Evolutionary conservation across 2,113 vertebrate genomes (phyloP).

Genomic region (Ranitomeya variabilis): DNA sequence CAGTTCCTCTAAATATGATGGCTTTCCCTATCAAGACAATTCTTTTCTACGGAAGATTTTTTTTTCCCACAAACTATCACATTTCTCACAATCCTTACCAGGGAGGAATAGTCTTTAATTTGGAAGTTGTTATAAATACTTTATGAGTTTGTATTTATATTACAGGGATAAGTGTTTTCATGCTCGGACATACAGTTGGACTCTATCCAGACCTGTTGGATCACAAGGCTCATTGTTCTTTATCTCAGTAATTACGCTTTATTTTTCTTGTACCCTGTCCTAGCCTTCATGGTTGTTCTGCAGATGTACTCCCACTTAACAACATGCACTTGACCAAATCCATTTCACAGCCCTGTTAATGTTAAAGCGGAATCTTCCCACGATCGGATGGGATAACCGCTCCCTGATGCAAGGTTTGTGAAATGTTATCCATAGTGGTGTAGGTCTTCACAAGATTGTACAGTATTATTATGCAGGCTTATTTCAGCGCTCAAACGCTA

Average conservation of each 20-base stretch:
- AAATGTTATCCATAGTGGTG: constrained; percentile 37
- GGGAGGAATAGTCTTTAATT: not conserved
- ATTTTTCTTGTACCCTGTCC: constrained; percentile 44
- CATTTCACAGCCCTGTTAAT: constrained; percentile 33
- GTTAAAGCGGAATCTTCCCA: constrained; percentile 42
- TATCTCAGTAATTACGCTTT: constrained; percentile 37
- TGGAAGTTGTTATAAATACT: not conserved
- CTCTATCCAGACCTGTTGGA: constrained; percentile 14
- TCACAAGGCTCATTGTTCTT: constrained; percentile 30
- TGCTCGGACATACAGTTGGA: constrained; percentile 3
- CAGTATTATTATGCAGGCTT: constrained; percentile 2
- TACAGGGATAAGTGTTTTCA: not conserved
- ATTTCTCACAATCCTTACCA: not conserved
- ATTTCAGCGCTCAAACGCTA: not conserved
- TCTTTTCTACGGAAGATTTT: not conserved
- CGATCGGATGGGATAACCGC: constrained; percentile 48
- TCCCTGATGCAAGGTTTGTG: constrained; percentile 34
- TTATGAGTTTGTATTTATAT: constrained; percentile 25
- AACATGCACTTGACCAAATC: constrained; percentile 49
- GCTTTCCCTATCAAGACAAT: not conserved
- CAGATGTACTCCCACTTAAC: constrained; percentile 24
- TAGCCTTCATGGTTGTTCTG: constrained; percentile 30
- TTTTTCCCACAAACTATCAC: not conserved
- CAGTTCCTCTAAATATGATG: not conserved
- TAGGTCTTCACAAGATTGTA: not conserved